Conservation (phyloP, 1,140 invertebrate species). For the Heliconius melpomene region DNA sequence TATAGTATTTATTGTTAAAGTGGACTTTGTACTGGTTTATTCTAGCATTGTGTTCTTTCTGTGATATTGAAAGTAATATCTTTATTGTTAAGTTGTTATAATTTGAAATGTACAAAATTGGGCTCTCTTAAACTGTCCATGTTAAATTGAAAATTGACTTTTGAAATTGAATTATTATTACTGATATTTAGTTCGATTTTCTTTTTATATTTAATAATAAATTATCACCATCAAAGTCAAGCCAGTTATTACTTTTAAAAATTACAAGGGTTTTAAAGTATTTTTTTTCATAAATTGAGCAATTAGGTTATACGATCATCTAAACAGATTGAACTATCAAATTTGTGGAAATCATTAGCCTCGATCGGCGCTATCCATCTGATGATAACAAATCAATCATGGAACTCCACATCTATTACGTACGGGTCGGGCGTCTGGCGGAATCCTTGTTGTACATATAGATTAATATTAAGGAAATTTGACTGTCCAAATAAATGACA, state of each 20-base stretch:
- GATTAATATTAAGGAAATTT: slow-evolving; percentile 4
- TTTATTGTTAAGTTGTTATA: too few species aligned
- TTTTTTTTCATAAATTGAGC: neutral
- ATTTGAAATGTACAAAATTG: too few species aligned
- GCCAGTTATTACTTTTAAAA: too few species aligned
- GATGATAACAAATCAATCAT: slow-evolving; percentile 44
- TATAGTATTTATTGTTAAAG: neutral
- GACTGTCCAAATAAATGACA: neutral
- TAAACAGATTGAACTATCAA: slow-evolving; percentile 36
- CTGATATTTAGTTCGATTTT: too few species aligned
- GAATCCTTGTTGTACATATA: slow-evolving; percentile 6
- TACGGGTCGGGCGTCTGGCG: slow-evolving; percentile 30
- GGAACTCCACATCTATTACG: slow-evolving; percentile 39
- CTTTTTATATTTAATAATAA: too few species aligned
- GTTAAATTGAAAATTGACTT: too few species aligned
- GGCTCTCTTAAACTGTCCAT: too few species aligned
- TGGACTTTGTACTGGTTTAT: too few species aligned
- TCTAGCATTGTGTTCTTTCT: too few species aligned
- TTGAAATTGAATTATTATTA: too few species aligned
- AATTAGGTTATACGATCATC: slow-evolving; percentile 19
- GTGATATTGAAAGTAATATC: too few species aligned
- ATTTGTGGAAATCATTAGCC: slow-evolving; percentile 37
- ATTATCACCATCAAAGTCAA: too few species aligned
- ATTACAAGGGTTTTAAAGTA: neutral
- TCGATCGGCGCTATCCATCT: slow-evolving; percentile 33